Evolutionary conservation across 2,797 vertebrate species (phyloP), one percentile per base, ranked within the genome.

Genomic region (Cyprinella venusta): DNA sequence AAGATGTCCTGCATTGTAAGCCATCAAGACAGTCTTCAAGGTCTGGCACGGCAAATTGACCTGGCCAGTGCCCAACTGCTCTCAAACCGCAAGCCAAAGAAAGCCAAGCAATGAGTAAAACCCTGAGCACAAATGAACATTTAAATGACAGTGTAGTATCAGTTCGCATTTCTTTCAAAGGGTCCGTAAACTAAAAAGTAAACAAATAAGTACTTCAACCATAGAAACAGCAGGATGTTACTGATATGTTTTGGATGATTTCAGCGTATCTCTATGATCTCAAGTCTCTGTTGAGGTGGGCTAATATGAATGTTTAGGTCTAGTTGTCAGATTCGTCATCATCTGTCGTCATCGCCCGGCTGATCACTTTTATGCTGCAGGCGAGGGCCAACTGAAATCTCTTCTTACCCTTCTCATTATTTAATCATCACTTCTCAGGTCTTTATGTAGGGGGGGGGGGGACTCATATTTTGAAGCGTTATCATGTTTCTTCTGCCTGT

Each of bases 51-150:
- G 80, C 85, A 84, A 90, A 90, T 87, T 88, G 84, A 91, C 87
- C 90, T 92, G 92, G 92, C 90, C 45, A 16, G 70, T 86, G 78
- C 90, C 91, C 91, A 93, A 90, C 76, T 50, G 88, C 80, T 87
- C 86, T 89, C 69, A 84, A 88, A 89, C 89, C 81, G 61, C 40
- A 78, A 75, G 78, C 76, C 83, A 75, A 85, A 83, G 70, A 85
- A 75, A 68, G 56, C 77, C 82, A 76, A 59, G 64, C 45, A 80
- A 67, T 72, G 52, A 77, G 75, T 40, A 42, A 84, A 83, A 42
- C 67, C 78, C 83, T 26, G 40, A 30, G 75, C 50, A 54, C 71
- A 84, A 80, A 56, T 69, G 16, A 70, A 78, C 69, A 24, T 64
- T 36, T 30, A 61, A 33, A 80, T 30, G 52, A 56, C 64, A 52